Percentiles rank a stretch among this genome's conserved stretches.
phyloP scores from a whole-genome alignment of 2,113 vertebrate genomes.

The Megaceryle maxima region DNA sequence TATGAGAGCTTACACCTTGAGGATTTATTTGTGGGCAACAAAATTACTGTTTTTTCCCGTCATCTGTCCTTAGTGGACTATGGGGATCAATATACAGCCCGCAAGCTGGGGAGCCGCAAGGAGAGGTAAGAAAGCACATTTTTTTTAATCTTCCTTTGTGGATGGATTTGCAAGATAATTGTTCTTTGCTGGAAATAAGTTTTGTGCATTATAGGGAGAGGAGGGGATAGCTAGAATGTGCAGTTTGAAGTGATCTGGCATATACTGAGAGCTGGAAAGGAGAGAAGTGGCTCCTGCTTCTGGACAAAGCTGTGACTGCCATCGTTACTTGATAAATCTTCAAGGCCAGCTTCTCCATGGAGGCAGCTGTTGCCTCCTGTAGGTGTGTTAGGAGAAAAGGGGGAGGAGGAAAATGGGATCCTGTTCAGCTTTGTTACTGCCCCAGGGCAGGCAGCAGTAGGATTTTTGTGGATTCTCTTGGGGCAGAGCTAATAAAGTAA shows the following conservation, averaged over 20 bases:
- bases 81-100: constrained; percentile 90
- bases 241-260: neutral
- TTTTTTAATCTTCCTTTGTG: neutral
- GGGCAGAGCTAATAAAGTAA: neutral
- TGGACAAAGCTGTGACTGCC: neutral
- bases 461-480: neutral
- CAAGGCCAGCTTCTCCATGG: neutral
- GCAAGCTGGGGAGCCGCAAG: constrained; percentile 88
- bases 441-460: neutral
- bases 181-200: neutral
- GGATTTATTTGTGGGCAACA: constrained; percentile 92
- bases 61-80: constrained; percentile 89
- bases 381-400: neutral
- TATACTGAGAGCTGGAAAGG: neutral
- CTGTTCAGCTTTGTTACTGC: neutral
- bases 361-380: neutral
- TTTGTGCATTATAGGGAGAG: neutral
- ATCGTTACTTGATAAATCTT: neutral
- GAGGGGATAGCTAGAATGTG: neutral
- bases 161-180: neutral
- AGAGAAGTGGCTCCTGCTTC: neutral
- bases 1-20: constrained; percentile 83
- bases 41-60: constrained; percentile 88
- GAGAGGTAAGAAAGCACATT: constrained; percentile 81
- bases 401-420: neutral